Evolutionary conservation across 2,888 invertebrate species (phyloP).

Genomic region (Drosophila lacicola): DNA sequence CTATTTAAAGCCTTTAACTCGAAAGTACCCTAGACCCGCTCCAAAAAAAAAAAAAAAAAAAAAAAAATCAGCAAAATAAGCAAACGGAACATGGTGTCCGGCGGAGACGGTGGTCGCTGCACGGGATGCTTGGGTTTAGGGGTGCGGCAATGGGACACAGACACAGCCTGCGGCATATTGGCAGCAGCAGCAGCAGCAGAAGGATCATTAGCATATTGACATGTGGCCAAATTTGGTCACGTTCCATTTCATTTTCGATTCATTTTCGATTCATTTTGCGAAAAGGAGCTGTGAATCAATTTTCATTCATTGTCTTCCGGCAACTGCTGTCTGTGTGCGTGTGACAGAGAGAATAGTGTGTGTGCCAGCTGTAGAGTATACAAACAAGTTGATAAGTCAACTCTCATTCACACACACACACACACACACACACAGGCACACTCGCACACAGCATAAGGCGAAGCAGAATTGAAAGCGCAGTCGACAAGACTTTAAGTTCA

Average conservation of each 20-base stretch:
- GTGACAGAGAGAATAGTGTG: slow-evolving; percentile 12
- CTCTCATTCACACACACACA: slow-evolving; percentile 20
- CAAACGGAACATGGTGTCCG: slow-evolving; percentile 5
- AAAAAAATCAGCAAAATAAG: slow-evolving; percentile 49
- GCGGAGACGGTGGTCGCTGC: neutral
- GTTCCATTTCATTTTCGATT: slow-evolving; percentile 69
- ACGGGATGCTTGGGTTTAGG: no score
- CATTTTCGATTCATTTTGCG: slow-evolving; percentile 50
- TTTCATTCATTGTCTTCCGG: slow-evolving; percentile 50
- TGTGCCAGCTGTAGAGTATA: slow-evolving; percentile 32
- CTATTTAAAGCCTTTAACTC: slow-evolving; percentile 42
- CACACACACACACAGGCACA: neutral
- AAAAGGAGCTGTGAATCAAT: slow-evolving; percentile 62
- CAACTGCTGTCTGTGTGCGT: slow-evolving; percentile 5
- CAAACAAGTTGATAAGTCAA: slow-evolving; percentile 57
- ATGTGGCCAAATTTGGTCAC: slow-evolving; percentile 79
- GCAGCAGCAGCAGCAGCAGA: slow-evolving; percentile 36
- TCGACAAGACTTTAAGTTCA: slow-evolving; percentile 51
- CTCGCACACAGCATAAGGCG: slow-evolving; percentile 4
- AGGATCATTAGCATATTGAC: slow-evolving; percentile 77
- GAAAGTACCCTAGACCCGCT: neutral
- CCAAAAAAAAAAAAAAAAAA: neutral
- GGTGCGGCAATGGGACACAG: neutral
- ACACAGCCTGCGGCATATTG: slow-evolving; percentile 15
- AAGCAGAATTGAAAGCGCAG: slow-evolving; percentile 42